Evolutionary conservation across 2,888 invertebrate species (phyloP), one percentile per base, ranked within the genome.

Genomic region (Hemaris fuciformis): DNA sequence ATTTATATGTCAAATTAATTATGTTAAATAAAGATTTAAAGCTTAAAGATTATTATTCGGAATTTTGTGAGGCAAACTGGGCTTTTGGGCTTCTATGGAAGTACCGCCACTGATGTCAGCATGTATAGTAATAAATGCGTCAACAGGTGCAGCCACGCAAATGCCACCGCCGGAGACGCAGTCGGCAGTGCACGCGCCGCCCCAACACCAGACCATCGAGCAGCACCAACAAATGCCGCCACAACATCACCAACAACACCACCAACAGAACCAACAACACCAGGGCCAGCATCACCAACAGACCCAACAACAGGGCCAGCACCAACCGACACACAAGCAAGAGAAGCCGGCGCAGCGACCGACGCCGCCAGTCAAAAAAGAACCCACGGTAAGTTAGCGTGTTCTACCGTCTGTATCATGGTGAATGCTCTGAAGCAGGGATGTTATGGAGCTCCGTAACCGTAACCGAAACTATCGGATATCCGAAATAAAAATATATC

Each of bases 291-390:
- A 31, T 3, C 56, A 56, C 3, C 18, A 46, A 7, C 6, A 18
- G 23, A 18, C 22, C 13, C 59, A 56, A 1, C 59, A 65, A 63
- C 13, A 15, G 10, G 45, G 7, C 22, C 15, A 1, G 41, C 62
- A 15, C 45, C 13, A 18, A n/a, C 45, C 34, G 46, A 1, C 0
- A 7, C 13, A n/a, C 34, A 41, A 5, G 72, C 68, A 2, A 69
- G 7, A 63, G 62, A 64, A 62, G 64, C 64, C 1, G 46, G 18
- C 13, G 25, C 22, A 15, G 18, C 53, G 41, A 13, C 15, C 57
- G 53, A 7, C 27, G 20, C 61, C 57, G n/a, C 34, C 23, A 15
- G 22, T 31, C 6, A 61, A 61, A 22, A 53, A 61, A 6, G 56
- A 34, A 8, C 59, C 42, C 23, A 61, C 57, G 25, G 61, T 61